Evolutionary conservation across 2,797 vertebrate genomes (phyloP).

Genomic region (Falco berigora): DNA sequence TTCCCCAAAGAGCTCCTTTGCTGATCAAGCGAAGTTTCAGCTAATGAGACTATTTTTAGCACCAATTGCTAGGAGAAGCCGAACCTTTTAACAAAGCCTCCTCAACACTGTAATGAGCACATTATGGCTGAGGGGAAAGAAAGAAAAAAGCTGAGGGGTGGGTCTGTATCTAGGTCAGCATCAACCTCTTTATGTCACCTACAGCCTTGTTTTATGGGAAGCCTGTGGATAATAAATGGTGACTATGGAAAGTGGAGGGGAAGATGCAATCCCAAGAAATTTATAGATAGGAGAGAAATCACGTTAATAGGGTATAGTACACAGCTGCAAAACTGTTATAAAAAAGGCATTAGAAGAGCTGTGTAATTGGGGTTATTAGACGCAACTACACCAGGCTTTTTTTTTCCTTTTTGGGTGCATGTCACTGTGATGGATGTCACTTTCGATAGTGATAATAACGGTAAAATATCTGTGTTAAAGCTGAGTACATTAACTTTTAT

Average conservation of each 20-base stretch:
- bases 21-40: not conserved
- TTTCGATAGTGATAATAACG: constrained; percentile 44
- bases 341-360: constrained; percentile 50
- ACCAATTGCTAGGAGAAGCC: not conserved
- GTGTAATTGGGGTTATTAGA: constrained; percentile 50
- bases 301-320: constrained; percentile 26
- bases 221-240: constrained; percentile 9
- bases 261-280: constrained; percentile 47
- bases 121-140: not conserved
- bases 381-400: not conserved
- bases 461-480: constrained; percentile 36
- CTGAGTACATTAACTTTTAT: constrained; percentile 53
- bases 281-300: constrained; percentile 30
- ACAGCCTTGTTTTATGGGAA: constrained; percentile 28
- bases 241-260: not conserved
- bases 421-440: constrained; percentile 38
- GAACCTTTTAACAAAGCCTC: constrained; percentile 23
- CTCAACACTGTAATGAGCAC: not conserved
- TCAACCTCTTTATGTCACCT: constrained; percentile 28
- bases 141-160: not conserved
- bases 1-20: not conserved
- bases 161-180: constrained; percentile 36
- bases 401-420: constrained; percentile 5
- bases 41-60: constrained; percentile 34
- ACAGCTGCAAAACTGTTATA: constrained; percentile 27